Conservation (phyloP, 2,888 invertebrate species). For the Hyles lineata region DNA sequence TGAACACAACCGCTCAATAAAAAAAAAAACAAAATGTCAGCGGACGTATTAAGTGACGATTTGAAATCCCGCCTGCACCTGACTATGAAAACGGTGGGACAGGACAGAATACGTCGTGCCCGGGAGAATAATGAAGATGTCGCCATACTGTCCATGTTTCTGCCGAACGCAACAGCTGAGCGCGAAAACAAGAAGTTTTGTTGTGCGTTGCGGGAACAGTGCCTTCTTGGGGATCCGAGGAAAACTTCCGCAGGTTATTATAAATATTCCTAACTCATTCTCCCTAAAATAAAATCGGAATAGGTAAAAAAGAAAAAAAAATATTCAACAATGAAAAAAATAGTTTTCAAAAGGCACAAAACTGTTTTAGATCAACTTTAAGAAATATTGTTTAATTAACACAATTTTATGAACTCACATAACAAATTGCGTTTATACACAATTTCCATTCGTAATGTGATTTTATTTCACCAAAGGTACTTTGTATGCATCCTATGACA, state of each 20-base stretch:
- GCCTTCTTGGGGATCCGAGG: conserved; percentile 90
- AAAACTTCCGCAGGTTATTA: conserved; percentile 91
- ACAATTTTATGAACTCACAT: too few relatives aligned
- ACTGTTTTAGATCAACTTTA: too few relatives aligned
- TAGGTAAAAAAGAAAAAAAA: too few relatives aligned
- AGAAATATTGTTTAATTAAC: too few relatives aligned
- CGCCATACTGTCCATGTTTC: conserved; percentile 93
- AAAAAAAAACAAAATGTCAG: conserved; percentile 84
- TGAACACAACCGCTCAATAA: conserved; percentile 37
- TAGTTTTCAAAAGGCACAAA: too few relatives aligned
- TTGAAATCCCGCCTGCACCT: conserved; percentile 89
- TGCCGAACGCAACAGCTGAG: conserved; percentile 87
- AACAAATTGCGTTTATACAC: too few relatives aligned
- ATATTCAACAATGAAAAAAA: too few relatives aligned
- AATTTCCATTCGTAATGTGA: too few relatives aligned
- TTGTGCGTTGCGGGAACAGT: conserved; percentile 90
- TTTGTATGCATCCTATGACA: too few relatives aligned
- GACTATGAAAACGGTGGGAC: conserved; percentile 92
- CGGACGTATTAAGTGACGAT: conserved; percentile 91
- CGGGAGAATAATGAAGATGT: conserved; percentile 94
- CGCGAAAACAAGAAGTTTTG: conserved; percentile 90
- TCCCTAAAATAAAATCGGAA: not conserved
- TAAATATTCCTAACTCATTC: conserved; percentile 25
- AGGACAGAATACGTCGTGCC: conserved; percentile 91
- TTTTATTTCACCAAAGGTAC: too few relatives aligned